Percentiles rank a stretch among this genome's conserved stretches.
Evolutionary conservation across 2,113 vertebrate species (phyloP).

Genomic region (Gnathonemus echidnorhynchus): DNA sequence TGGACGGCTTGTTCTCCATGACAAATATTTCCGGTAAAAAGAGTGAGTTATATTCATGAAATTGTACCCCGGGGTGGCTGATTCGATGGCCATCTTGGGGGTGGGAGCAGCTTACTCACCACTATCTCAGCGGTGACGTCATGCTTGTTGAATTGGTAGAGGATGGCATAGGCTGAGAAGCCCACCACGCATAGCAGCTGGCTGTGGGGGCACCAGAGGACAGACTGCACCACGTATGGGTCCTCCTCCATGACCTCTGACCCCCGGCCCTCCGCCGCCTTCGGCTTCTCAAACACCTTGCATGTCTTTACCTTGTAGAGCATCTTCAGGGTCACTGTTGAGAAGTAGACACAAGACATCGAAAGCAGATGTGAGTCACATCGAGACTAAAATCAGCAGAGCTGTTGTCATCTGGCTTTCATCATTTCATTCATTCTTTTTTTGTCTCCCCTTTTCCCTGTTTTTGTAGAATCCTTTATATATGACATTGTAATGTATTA

Average conservation of each 20-base stretch:
- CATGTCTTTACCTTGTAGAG: constrained; percentile 95
- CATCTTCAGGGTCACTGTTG: constrained; percentile 90
- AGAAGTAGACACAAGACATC: background rate
- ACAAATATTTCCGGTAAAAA: background rate
- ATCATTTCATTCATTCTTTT: background rate
- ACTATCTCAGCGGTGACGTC: constrained; percentile 85
- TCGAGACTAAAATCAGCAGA: background rate
- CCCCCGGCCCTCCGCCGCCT: constrained; percentile 69
- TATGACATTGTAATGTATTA: background rate
- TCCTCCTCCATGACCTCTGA: constrained; percentile 87
- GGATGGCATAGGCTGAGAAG: constrained; percentile 84
- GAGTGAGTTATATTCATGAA: background rate
- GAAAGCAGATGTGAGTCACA: background rate
- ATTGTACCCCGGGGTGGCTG: background rate
- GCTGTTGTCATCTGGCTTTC: background rate
- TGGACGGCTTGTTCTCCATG: background rate
- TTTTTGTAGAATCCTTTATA: background rate
- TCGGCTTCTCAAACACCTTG: constrained; percentile 93
- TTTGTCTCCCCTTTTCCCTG: background rate
- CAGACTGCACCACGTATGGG: constrained; percentile 91
- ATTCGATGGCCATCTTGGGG: background rate
- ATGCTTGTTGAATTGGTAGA: constrained; percentile 92
- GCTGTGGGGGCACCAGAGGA: constrained; percentile 94
- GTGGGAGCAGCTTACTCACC: constrained; percentile 63
- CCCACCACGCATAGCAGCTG: constrained; percentile 92